These are phyloP conservation scores for Argopecten irradians DNA, from an alignment of 1,140 invertebrate species.

Conservation along the genomic window DNA sequence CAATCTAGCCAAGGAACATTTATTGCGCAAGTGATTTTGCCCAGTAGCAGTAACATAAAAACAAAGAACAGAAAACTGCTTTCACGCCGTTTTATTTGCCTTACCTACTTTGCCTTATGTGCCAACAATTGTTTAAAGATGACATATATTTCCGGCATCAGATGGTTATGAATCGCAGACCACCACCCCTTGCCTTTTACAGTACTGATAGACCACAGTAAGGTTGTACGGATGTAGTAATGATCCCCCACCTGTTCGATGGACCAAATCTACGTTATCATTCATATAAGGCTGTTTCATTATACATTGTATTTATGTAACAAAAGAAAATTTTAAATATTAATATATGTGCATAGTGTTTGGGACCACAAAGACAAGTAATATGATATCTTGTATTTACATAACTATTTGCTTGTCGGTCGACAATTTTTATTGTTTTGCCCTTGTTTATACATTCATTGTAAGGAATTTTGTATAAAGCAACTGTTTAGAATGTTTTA, in stretches of 20 bases:
- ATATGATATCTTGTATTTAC: no score
- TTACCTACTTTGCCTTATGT: background rate
- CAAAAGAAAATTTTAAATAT: no score
- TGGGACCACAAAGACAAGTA: no score
- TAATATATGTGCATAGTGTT: no score
- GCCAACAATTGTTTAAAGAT: background rate
- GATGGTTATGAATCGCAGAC: background rate
- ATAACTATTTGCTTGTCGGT: no score
- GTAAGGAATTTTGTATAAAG: no score
- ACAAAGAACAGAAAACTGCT: slow-evolving; percentile 17
- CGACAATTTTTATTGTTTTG: no score
- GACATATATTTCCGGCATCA: background rate
- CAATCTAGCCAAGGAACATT: background rate
- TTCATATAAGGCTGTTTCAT: no score
- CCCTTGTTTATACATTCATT: no score
- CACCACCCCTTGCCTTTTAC: background rate
- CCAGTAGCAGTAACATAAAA: background rate
- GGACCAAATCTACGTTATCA: no score
- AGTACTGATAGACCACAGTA: background rate
- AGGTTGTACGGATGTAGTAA: background rate
- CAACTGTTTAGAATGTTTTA: no score
- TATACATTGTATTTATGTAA: no score
- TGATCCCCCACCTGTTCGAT: background rate
- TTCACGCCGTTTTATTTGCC: background rate
- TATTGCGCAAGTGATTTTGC: background rate